These are phyloP conservation scores for Blastobasis lacticolella DNA, from an alignment of 2,888 invertebrate species.

Conservation along the genomic window DNA sequence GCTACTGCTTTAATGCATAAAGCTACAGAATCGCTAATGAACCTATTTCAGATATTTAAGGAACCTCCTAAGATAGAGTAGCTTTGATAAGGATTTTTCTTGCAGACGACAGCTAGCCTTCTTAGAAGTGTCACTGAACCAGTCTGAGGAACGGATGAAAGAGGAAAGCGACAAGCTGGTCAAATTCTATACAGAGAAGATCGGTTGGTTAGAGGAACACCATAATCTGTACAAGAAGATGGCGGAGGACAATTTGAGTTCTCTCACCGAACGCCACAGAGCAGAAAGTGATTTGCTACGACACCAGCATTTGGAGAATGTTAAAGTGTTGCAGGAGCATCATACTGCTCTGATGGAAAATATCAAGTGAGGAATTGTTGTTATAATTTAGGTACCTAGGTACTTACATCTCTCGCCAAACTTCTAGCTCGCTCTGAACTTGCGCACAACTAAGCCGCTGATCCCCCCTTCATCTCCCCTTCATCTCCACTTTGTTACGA, in stretches of 20 bases:
- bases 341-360: conserved; percentile 73
- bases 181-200: conserved; percentile 66
- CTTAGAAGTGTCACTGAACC: conserved; percentile 69
- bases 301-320: conserved; percentile 62
- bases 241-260: conserved; percentile 63
- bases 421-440: no score
- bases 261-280: conserved; percentile 61
- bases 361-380: conserved; percentile 49
- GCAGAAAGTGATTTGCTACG: conserved; percentile 53
- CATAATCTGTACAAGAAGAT: conserved; percentile 64
- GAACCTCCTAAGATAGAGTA: no score
- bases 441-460: no score
- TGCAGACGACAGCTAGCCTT: conserved; percentile 74
- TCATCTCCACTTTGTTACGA: no score
- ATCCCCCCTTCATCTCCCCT: no score
- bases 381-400: no score
- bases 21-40: no score
- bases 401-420: neutral
- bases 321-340: conserved; percentile 58
- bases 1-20: no score
- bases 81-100: neutral
- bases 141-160: conserved; percentile 75
- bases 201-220: conserved; percentile 68
- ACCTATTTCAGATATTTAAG: no score
- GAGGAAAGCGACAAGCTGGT: conserved; percentile 70